Evolutionary conservation across 2,888 invertebrate species (phyloP).

Genomic region (Drosophila eohydei): DNA sequence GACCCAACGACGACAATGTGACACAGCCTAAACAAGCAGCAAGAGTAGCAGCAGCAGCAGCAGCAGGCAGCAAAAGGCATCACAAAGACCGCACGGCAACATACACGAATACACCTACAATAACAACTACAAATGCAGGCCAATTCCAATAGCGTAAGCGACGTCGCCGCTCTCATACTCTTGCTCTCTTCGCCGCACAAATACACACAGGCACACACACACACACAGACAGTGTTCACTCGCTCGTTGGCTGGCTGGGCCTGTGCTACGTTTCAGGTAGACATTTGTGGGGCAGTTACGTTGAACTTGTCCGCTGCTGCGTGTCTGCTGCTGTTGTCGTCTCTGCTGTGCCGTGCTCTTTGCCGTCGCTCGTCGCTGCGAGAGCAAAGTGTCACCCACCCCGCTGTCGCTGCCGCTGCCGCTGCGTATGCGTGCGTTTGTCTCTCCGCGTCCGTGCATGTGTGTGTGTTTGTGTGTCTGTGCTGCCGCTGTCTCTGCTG

Average conservation of each 20-base stretch:
- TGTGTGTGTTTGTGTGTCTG: slow-evolving; percentile 16
- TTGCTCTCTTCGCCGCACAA: slow-evolving; percentile 25
- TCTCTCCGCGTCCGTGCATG: not conserved
- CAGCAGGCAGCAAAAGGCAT: slow-evolving; percentile 15
- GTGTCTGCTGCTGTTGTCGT: slow-evolving; percentile 61
- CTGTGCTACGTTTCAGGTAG: slow-evolving; percentile 61
- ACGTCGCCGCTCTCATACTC: slow-evolving; percentile 39
- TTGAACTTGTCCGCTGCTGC: slow-evolving; percentile 84
- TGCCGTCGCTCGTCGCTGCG: slow-evolving; percentile 28
- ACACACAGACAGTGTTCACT: slow-evolving; percentile 25
- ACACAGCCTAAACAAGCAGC: slow-evolving; percentile 58
- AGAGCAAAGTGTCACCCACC: slow-evolving; percentile 73
- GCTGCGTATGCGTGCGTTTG: slow-evolving; percentile 22
- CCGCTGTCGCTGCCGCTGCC: slow-evolving; percentile 33
- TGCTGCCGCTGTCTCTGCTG: slow-evolving; percentile 45
- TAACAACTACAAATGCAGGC: slow-evolving; percentile 51
- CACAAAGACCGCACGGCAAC: slow-evolving; percentile 23
- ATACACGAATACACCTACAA: slow-evolving; percentile 24
- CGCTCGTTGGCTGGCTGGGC: slow-evolving; percentile 46
- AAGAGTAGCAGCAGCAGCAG: slow-evolving; percentile 9
- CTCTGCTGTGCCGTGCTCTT: slow-evolving; percentile 12
- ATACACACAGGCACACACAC: slow-evolving; percentile 18
- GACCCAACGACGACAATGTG: slow-evolving; percentile 77
- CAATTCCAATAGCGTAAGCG: slow-evolving; percentile 65
- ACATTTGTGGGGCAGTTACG: slow-evolving; percentile 83